Evolutionary conservation across 2,888 invertebrate species (phyloP).

Genomic region (Notodonta dromedarius): DNA sequence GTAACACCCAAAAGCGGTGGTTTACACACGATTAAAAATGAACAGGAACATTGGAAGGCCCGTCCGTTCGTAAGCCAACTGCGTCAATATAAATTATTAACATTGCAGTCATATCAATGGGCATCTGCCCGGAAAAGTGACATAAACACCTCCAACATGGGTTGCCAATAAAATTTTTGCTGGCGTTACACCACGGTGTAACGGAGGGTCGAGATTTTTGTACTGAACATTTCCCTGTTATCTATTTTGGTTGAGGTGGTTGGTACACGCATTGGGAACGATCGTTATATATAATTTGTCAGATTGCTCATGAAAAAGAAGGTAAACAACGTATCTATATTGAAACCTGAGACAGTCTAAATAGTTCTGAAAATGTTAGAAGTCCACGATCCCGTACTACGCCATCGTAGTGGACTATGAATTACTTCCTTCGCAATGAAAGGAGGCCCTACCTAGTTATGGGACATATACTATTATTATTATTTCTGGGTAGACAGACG

Average conservation of each 20-base stretch:
- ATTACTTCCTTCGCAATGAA: no score
- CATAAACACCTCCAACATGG: slow-evolving; percentile 12
- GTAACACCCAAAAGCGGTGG: slow-evolving; percentile 1
- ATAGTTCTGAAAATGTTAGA: no score
- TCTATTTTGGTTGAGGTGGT: not conserved
- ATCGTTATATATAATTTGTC: no score
- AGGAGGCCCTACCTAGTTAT: no score
- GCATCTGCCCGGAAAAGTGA: slow-evolving; percentile 17
- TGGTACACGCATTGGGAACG: not conserved
- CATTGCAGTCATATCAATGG: slow-evolving; percentile 37
- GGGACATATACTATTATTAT: no score
- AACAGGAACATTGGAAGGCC: slow-evolving; percentile 23
- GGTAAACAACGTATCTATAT: no score
- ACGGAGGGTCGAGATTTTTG: not conserved
- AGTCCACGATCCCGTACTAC: no score
- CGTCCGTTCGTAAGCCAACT: slow-evolving; percentile 27
- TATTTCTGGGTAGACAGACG: no score
- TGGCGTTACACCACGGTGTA: not conserved
- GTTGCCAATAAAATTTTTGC: not conserved
- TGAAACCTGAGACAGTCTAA: no score
- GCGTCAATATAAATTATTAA: slow-evolving; percentile 51
- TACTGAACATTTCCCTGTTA: no score
- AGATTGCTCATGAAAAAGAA: no score
- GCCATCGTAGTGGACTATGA: no score
- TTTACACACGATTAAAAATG: slow-evolving; percentile 22